Evolutionary conservation across 2,797 vertebrate genomes (phyloP).

Genomic region (Enteromius anoplus): DNA sequence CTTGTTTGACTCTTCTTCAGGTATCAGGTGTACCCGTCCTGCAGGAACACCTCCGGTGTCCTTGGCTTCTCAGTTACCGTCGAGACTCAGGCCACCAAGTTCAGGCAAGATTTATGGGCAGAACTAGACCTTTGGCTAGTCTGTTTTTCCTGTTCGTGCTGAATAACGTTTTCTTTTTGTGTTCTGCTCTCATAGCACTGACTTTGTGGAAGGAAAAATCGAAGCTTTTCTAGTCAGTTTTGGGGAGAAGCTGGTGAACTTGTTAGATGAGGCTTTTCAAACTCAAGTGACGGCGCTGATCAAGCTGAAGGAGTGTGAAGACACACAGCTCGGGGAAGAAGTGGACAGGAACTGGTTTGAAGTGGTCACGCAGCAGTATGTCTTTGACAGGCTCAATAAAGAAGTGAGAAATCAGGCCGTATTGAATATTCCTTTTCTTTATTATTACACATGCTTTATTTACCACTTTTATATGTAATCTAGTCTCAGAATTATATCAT

Average conservation of each 20-base stretch:
- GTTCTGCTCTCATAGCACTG: constrained; percentile 75
- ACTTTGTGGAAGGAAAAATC: constrained; percentile 90
- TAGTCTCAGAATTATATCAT: not conserved
- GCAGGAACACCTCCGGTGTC: constrained; percentile 93
- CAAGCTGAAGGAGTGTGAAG: constrained; percentile 94
- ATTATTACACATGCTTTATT: not conserved
- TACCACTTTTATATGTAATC: not conserved
- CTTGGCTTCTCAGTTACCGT: constrained; percentile 95
- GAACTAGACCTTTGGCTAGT: not conserved
- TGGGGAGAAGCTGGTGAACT: constrained; percentile 81
- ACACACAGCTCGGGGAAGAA: constrained; percentile 93
- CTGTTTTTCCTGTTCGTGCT: not conserved
- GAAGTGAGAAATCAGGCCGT: constrained; percentile 77
- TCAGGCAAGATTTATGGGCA: constrained; percentile 79
- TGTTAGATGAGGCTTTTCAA: constrained; percentile 87
- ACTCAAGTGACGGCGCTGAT: constrained; percentile 92
- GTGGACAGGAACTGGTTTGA: constrained; percentile 96
- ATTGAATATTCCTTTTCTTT: not conserved
- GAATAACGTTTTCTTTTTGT: not conserved
- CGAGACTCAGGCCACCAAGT: constrained; percentile 93
- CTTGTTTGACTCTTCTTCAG: constrained; percentile 62
- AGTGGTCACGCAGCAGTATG: constrained; percentile 91
- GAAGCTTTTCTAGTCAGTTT: constrained; percentile 90
- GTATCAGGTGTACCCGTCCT: constrained; percentile 93
- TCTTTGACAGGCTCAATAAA: constrained; percentile 87